These are phyloP conservation scores for Mesorhabditis belari DNA, from an alignment of 2,888 invertebrate genomes.

Conservation along the genomic window DNA sequence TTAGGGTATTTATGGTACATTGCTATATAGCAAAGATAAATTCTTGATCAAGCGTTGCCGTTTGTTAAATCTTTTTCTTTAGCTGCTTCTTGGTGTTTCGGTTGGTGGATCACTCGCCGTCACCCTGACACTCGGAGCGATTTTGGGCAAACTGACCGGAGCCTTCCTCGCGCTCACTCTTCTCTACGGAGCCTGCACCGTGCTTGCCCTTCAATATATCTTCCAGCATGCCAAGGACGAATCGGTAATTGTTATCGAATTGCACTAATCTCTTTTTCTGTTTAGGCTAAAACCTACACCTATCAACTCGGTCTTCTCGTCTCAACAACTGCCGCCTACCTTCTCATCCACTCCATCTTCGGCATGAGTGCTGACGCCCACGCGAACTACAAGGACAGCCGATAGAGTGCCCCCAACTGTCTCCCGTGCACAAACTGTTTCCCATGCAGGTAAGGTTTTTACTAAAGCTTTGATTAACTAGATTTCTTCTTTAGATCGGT, in stretches of 20 bases:
- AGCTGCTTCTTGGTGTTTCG: slow-evolving; percentile 19
- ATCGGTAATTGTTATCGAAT: neutral
- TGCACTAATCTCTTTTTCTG: neutral
- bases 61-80: neutral
- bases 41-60: no score
- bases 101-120: slow-evolving; percentile 24
- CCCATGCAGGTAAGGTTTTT: no score
- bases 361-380: neutral
- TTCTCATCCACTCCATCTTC: neutral
- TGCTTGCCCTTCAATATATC: slow-evolving; percentile 24
- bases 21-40: no score
- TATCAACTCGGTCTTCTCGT: neutral
- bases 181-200: slow-evolving; percentile 28
- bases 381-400: neutral
- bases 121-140: slow-evolving; percentile 19
- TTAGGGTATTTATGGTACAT: no score
- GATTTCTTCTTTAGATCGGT: no score
- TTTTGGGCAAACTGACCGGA: slow-evolving; percentile 21
- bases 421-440: no score
- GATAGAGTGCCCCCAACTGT: no score
- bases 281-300: neutral
- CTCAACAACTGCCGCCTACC: neutral
- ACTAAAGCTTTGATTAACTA: no score
- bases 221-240: slow-evolving; percentile 17
- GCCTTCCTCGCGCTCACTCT: slow-evolving; percentile 27